Evolutionary conservation across 2,888 invertebrate genomes (phyloP), one percentile per base, ranked within the genome.

Genomic region (Lepas anatifera): DNA sequence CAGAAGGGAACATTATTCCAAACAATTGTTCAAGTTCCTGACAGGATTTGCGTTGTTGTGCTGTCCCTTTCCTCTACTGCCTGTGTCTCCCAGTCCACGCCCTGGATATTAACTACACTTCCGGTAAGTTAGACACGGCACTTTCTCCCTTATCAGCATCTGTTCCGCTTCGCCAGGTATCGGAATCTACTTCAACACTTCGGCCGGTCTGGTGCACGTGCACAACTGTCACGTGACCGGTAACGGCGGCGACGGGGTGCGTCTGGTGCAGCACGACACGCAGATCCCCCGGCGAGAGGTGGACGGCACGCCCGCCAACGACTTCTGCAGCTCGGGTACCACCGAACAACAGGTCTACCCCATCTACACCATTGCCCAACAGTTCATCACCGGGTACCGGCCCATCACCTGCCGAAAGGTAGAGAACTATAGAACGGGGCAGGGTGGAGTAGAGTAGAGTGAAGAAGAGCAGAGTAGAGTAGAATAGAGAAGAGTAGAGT

Each of bases 201-300:
- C 90, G 68, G 89, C 88, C 76, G 95, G 95, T 2, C 84, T 89
- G 77, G 85, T 89, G 13, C 86, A 87, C 75, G 83, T 96, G 69
- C 88, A 90, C 74, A 87, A 88, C 74, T 90, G 92, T 76, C 82
- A 85, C 67, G 84, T 96, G 22, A 85, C 86, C 74, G 89, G 90
- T 75, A 97, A 96, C 79, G 92, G 89, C 8, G 95, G 88, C 1
- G 95, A 96, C 79, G 96, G 96, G 37, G 82, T 97, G 69, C 88
- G 90, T 79, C 95, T 90, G 79, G 86, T 92, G 27, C 88, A 89
- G 69, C 89, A 90, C 76, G 91, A 93, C 80, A 32, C 7, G 32
- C 71, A 72, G 22, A 73, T 75, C 46, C 87, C 89, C 6, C 88
- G 90, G 74, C 88, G 89, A 77, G 85, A 86, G 75, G 84, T 87